These are phyloP conservation scores for Nannoperca obscura DNA, from an alignment of 2,797 vertebrate genomes.

Conservation along the genomic window DNA sequence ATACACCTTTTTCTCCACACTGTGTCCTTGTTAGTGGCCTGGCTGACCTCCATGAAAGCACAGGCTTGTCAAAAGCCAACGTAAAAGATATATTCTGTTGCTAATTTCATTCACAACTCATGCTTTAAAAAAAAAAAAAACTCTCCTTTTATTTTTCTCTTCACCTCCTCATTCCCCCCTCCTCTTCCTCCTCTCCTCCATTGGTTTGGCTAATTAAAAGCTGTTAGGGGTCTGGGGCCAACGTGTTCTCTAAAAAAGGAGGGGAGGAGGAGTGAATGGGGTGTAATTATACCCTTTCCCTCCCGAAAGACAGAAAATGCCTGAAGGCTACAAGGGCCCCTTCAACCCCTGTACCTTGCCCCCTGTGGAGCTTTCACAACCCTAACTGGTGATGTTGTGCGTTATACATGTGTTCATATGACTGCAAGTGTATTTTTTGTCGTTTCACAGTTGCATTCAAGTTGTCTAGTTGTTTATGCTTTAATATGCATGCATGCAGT, in stretches of 20 bases:
- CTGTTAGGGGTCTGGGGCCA: conserved; percentile 82
- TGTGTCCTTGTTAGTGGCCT: conserved; percentile 52
- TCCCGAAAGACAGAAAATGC: conserved; percentile 74
- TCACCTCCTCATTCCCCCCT: conserved; percentile 41
- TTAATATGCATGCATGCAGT: no score
- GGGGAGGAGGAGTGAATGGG: conserved; percentile 78
- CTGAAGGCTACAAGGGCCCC: conserved; percentile 74
- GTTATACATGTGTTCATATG: conserved; percentile 41
- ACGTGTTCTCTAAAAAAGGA: conserved; percentile 72
- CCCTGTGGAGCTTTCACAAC: conserved; percentile 64
- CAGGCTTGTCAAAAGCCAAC: conserved; percentile 65
- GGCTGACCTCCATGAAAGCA: conserved; percentile 51
- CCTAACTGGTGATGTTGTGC: conserved; percentile 39
- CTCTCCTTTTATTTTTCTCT: conserved; percentile 60
- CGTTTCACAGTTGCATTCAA: conserved; percentile 21
- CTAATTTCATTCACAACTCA: conserved; percentile 74
- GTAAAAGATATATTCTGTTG: conserved; percentile 71
- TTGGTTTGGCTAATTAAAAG: conserved; percentile 81
- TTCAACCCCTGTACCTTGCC: conserved; percentile 62
- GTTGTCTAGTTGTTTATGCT: conserved; percentile 20
- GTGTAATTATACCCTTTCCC: conserved; percentile 82
- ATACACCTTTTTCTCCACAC: conserved; percentile 51
- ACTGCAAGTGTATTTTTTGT: conserved; percentile 28
- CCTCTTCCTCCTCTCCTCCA: conserved; percentile 36
- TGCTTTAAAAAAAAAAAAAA: conserved; percentile 67